Evolutionary conservation across 2,888 invertebrate species (phyloP), one percentile per base, ranked within the genome.

Genomic region (Polydrusus cervinus): DNA sequence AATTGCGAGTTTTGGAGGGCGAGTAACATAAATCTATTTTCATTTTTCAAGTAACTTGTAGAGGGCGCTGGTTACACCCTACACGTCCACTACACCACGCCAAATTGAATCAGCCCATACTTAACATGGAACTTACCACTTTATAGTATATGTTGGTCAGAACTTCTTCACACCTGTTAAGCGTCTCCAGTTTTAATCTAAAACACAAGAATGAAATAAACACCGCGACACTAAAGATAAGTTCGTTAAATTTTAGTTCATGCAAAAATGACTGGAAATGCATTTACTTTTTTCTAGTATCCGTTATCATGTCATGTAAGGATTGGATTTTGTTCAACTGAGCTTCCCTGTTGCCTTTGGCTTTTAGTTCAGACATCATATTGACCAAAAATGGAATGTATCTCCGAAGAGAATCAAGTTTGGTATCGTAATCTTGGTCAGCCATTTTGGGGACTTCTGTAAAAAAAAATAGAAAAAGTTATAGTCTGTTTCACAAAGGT

Each of bases 341-440:
- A 5, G 90, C 89, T 82, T 90, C 90, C 30, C 92, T 87, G 71
- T 89, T 87, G 20, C 86, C 82, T 16, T 85, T 82, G 73, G 82
- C 90, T 83, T 91, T 91, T 80, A 93, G 86, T 82, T 91, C 90
- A 60, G 88, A 87, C 82, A 93, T 93, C 89, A 94, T 92, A 79
- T 88, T 90, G 83, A 92, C 91, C 85, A 94, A 85, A 84, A 93
- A 93, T n/a, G 94, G 93, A 81, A 93, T 90, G 86, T 92, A 93
- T 81, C 89, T 89, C 87, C 92, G 92, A 88, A 93, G 90, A 83
- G 91, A 91, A 80, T 89, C 88, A 84, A 92, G 89, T 86, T 92
- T 92, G 77, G 84, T 86, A 76, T 90, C 89, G 87, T 92, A 92
- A 64, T 89, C 89, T 76, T 88, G 87, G 11, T 87, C 85, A 57